Evolutionary conservation across 2,888 invertebrate genomes (phyloP), one percentile per base, ranked within the genome.

Genomic region (Mellilla xanthometata): DNA sequence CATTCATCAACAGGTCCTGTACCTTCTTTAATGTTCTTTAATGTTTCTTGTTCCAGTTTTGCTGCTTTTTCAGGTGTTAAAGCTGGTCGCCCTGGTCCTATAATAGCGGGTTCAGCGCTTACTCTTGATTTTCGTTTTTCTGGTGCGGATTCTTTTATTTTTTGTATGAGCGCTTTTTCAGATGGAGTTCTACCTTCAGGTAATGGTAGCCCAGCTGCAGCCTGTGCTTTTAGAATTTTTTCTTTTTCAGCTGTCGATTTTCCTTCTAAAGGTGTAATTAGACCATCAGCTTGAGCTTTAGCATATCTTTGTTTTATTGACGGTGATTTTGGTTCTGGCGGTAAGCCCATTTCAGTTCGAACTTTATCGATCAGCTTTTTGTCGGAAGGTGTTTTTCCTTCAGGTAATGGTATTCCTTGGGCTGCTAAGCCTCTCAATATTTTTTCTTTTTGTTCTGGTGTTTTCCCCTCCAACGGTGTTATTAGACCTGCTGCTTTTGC

Each of bases 1-100:
- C 65, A 65, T 54, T 65, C 62, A 27, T 64, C 64, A 30, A 58
- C 56, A 22, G 65, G 60, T 2, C 63, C 63, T 49, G 56, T 58
- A 5, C 56, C 56, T 54, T 66, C 66, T 53, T 54, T 61, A 23
- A 64, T 55, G 19, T 46, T 31, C 51, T 63, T 65, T 15, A 44
- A 52, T 42, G 52, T 57, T 28, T 52, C 44, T 47, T 50, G 29
- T 32, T 48, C 44, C 12, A 52, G 40, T 24, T 24, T n/a, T 24
- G 24, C 24, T n/a, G 24, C 24, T 52, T 58, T 41, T 2, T 49
- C 60, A 11, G 56, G 30, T 10, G 61, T 26, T 4, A 61, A 12
- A 9, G 24, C 24, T 24, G 7, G 7, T 24, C 24, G 24, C 8
- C 24, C 24, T 7, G 24, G 24, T 3, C 57, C 57, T 11, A 44